Conservation (phyloP, 2,113 vertebrate genomes). For the Stictonetta naevosa region DNA sequence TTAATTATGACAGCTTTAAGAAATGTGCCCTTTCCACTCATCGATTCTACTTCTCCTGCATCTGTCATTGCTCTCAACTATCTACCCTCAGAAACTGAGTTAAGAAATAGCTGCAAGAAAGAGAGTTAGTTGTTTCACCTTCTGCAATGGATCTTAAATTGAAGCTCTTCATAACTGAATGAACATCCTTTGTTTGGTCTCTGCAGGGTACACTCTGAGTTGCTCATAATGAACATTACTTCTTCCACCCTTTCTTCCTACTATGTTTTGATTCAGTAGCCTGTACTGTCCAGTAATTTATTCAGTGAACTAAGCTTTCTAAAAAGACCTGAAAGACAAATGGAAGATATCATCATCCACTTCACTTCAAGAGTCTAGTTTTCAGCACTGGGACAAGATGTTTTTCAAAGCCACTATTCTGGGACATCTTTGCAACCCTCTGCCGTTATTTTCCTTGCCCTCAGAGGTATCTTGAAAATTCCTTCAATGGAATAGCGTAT, state of each 20-base stretch:
- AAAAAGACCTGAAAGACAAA: background rate
- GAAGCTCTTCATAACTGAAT: background rate
- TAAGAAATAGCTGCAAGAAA: background rate
- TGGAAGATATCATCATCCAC: rapidly evolving
- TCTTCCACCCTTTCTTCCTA: background rate
- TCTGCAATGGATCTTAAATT: background rate
- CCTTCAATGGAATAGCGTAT: background rate
- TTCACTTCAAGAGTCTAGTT: background rate
- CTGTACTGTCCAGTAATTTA: background rate
- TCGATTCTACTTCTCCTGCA: slow-evolving; percentile 12
- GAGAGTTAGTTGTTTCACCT: background rate
- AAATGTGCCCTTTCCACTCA: slow-evolving; percentile 24
- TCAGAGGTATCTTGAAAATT: background rate
- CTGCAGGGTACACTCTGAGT: background rate
- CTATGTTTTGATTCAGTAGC: background rate
- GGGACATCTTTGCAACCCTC: background rate
- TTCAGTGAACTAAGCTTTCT: background rate
- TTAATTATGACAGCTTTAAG: slow-evolving; percentile 47
- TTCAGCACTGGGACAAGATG: background rate
- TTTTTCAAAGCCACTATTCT: background rate
- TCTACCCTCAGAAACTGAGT: background rate
- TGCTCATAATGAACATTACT: background rate
- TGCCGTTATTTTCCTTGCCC: background rate
- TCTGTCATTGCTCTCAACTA: background rate
- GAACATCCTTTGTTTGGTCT: background rate